Percentiles rank a stretch among this genome's conserved stretches.
phyloP scores from a whole-genome alignment of 2,797 vertebrate genomes.

The Heliangelus exortis region DNA sequence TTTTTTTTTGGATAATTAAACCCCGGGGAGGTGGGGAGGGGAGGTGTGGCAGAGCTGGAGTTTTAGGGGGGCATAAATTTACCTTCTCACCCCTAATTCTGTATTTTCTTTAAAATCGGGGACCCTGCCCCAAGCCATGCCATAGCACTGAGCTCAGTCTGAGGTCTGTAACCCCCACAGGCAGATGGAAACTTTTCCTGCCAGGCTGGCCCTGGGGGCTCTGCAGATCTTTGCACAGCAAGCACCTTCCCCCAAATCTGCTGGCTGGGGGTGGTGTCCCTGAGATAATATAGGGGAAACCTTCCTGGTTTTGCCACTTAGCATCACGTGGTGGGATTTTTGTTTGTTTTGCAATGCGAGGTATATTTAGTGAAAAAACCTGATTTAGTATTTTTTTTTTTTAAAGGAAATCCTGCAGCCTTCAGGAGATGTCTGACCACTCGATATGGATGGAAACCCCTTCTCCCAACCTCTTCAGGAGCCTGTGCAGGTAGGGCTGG shows the following conservation, averaged over 20 bases:
- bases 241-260: background rate
- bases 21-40: too few relatives aligned
- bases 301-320: accelerated
- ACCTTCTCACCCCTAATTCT: accelerated
- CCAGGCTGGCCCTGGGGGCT: accelerated
- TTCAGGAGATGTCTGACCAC: background rate
- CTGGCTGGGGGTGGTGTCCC: too few relatives aligned
- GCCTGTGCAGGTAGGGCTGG: background rate
- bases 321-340: background rate
- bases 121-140: accelerated
- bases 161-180: accelerated
- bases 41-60: too few relatives aligned
- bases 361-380: background rate
- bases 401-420: constrained; percentile 12
- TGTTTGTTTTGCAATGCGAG: background rate
- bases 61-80: background rate
- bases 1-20: too few relatives aligned
- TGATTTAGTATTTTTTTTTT: background rate
- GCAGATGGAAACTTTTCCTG: too few relatives aligned
- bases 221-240: background rate
- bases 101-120: accelerated
- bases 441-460: background rate
- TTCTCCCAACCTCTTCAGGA: background rate
- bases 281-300: accelerated
- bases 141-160: background rate